phyloP scores from a whole-genome alignment of 2,888 invertebrate species.

The Leistus spinibarbis region DNA sequence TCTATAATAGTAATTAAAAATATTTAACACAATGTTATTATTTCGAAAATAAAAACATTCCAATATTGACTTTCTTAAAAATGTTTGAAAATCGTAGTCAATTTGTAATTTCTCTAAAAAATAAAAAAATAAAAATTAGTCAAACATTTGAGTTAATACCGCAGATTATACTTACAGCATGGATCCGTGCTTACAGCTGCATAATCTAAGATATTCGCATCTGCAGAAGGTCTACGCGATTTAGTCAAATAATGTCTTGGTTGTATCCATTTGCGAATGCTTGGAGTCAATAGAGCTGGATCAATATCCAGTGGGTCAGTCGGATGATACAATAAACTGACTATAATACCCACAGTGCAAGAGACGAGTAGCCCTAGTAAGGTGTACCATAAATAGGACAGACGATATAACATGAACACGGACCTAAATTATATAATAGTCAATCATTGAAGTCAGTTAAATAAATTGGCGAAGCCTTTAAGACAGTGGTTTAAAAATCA shows the following conservation, averaged over 20 bases:
- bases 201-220: conserved; percentile 53
- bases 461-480: no score
- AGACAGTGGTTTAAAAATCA: no score
- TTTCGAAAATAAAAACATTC: no score
- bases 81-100: not conserved
- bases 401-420: conserved; percentile 66
- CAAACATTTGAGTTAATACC: no score
- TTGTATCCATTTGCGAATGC: conserved; percentile 63
- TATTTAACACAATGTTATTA: no score
- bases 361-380: conserved; percentile 66
- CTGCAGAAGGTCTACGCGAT: conserved; percentile 49
- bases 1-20: no score
- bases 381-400: conserved; percentile 76
- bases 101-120: not conserved
- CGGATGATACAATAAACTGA: conserved; percentile 60
- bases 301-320: conserved; percentile 63
- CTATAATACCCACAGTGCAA: conserved; percentile 62
- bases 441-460: no score
- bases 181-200: conserved; percentile 42
- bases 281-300: conserved; percentile 67
- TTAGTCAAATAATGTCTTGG: conserved; percentile 52
- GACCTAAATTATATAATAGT: conserved; percentile 58
- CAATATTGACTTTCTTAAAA: no score
- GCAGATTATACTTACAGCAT: no score
- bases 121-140: not conserved